Percentiles rank a stretch among this genome's conserved stretches.
Evolutionary conservation across 2,888 invertebrate species (phyloP).

Genomic region (Anagyrus pseudococci): DNA sequence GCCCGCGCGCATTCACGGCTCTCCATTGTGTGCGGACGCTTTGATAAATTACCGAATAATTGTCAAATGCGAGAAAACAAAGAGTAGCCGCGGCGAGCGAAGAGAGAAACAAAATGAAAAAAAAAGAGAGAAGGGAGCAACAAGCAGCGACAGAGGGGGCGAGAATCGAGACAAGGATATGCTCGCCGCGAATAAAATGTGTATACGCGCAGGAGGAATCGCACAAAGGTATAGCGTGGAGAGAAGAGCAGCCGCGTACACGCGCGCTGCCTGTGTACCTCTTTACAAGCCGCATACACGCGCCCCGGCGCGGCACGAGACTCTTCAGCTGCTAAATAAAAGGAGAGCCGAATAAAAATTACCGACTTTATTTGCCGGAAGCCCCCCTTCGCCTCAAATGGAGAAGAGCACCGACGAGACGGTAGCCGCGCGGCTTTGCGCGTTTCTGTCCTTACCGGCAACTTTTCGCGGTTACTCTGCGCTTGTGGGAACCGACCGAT

Average conservation of each 20-base stretch:
- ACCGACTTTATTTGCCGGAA: conserved; percentile 31
- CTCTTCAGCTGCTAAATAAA: conserved; percentile 31
- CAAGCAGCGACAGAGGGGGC: no score
- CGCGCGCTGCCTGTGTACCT: not conserved
- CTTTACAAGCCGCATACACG: no score
- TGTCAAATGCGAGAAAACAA: conserved; percentile 59
- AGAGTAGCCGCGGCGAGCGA: conserved; percentile 21
- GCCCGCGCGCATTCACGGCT: conserved; percentile 27
- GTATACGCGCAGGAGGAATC: no score
- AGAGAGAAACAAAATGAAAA: conserved; percentile 12
- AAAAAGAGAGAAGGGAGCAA: conserved; percentile 21
- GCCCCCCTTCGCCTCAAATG: conserved; percentile 25
- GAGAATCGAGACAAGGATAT: no score
- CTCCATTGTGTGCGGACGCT: conserved; percentile 58
- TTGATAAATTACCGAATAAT: conserved; percentile 64
- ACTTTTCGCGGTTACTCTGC: no score
- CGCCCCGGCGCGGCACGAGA: no score
- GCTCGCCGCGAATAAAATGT: no score
- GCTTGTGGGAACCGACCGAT: conserved; percentile 14
- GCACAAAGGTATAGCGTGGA: no score
- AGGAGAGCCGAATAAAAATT: conserved; percentile 30
- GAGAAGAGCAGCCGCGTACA: not conserved
- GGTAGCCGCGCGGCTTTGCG: conserved; percentile 38
- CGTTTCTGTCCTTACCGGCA: conserved; percentile 37
- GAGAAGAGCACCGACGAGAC: not conserved